phyloP scores from a whole-genome alignment of 2,113 vertebrate species.

The Coracopsis vasa region DNA sequence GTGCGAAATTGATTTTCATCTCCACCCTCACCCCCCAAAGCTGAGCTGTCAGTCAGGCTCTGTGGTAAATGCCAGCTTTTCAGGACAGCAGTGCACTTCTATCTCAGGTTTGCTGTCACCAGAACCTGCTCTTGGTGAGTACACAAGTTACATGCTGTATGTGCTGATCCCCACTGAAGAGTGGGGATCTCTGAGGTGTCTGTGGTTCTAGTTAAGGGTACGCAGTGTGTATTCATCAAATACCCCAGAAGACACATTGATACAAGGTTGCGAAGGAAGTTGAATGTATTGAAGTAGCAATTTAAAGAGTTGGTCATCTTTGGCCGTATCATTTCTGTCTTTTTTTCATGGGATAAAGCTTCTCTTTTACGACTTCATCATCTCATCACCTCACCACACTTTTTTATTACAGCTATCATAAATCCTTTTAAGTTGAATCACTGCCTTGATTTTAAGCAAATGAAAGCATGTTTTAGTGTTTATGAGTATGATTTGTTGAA shows the following conservation, averaged over 20 bases:
- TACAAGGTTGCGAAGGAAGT: neutral
- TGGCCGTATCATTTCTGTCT: neutral
- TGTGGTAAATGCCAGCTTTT: neutral
- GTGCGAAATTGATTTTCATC: neutral
- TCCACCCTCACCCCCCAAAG: neutral
- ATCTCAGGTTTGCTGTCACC: neutral
- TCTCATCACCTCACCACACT: neutral
- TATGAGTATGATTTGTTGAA: neutral
- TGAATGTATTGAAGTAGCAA: neutral
- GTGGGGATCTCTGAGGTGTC: neutral
- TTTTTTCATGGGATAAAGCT: neutral
- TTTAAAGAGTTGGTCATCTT: neutral
- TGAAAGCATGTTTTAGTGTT: neutral
- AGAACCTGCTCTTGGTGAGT: neutral
- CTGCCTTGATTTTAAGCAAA: neutral
- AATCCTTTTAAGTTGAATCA: neutral
- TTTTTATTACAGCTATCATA: neutral
- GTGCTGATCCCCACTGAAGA: neutral
- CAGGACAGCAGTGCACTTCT: neutral
- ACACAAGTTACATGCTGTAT: fast-evolving
- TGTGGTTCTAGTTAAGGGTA: neutral
- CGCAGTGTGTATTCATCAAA: neutral
- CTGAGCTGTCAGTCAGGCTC: neutral
- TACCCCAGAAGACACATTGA: neutral
- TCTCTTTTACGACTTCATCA: neutral